Conservation (phyloP, 2,797 vertebrate genomes). For the Diplodus puntazzo region DNA sequence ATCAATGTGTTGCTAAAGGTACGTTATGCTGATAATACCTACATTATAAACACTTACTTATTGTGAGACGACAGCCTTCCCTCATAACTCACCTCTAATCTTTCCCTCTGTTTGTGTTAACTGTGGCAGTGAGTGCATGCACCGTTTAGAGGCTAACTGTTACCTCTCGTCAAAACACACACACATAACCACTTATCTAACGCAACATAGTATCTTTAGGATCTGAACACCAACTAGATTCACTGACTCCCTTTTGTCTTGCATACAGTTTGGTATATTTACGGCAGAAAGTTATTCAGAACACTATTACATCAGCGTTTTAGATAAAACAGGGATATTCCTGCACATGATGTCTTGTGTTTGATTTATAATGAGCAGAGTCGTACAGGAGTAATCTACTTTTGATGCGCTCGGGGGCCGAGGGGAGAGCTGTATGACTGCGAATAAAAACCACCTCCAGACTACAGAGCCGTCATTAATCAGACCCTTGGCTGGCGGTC, state of each 20-base stretch:
- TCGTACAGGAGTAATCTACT: slow-evolving; percentile 75
- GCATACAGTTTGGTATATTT: slow-evolving; percentile 19
- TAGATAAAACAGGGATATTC: slow-evolving; percentile 52
- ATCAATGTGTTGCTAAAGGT: too few relatives aligned
- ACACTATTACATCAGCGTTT: slow-evolving; percentile 6
- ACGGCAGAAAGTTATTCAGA: neutral
- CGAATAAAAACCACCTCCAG: slow-evolving; percentile 76
- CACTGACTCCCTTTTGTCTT: slow-evolving; percentile 18
- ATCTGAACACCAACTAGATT: slow-evolving; percentile 6
- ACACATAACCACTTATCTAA: too few relatives aligned
- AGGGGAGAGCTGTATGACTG: slow-evolving; percentile 62
- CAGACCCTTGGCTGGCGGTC: slow-evolving; percentile 72
- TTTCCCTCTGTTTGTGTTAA: too few relatives aligned
- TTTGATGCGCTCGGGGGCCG: slow-evolving; percentile 57
- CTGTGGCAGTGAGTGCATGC: too few relatives aligned
- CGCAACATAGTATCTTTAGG: too few relatives aligned
- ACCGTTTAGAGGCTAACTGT: too few relatives aligned
- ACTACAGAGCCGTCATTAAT: slow-evolving; percentile 79
- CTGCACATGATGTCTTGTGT: slow-evolving; percentile 60
- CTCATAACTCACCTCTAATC: too few relatives aligned
- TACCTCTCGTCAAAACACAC: too few relatives aligned
- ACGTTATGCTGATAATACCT: too few relatives aligned
- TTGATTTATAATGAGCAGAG: slow-evolving; percentile 78
- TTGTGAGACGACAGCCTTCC: too few relatives aligned
- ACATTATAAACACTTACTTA: too few relatives aligned